These are phyloP conservation scores for Drosophila setosimentum DNA, from an alignment of 2,888 invertebrate genomes.

Conservation along the genomic window DNA sequence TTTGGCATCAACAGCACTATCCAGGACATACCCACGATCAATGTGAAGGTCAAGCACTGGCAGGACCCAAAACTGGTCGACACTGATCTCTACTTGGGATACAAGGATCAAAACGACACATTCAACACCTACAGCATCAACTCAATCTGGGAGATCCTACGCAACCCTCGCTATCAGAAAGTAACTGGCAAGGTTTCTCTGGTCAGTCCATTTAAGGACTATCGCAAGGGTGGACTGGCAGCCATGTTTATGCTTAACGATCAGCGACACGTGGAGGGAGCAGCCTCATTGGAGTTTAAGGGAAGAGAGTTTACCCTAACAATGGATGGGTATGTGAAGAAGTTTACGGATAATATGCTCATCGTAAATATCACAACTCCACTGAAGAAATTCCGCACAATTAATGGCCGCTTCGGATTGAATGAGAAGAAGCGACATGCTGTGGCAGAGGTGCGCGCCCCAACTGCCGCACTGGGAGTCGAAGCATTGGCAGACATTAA, in stretches of 20 bases:
- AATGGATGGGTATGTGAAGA: conserved; percentile 89
- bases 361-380: conserved; percentile 91
- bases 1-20: conserved; percentile 87
- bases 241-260: conserved; percentile 89
- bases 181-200: conserved; percentile 87
- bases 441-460: conserved; percentile 90
- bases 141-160: conserved; percentile 89
- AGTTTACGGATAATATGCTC: conserved; percentile 91
- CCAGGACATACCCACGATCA: conserved; percentile 87
- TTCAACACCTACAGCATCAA: conserved; percentile 88
- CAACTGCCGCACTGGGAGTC: conserved; percentile 89
- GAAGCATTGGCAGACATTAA: conserved; percentile 89
- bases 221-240: conserved; percentile 89
- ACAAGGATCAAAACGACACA: conserved; percentile 82
- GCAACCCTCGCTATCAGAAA: conserved; percentile 87
- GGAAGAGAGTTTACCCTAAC: conserved; percentile 89
- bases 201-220: conserved; percentile 89
- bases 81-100: conserved; percentile 86
- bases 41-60: conserved; percentile 86
- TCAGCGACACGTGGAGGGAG: conserved; percentile 88
- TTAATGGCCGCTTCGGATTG: conserved; percentile 90
- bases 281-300: conserved; percentile 90
- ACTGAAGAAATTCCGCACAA: conserved; percentile 88
- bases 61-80: conserved; percentile 86
- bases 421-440: conserved; percentile 90